Evolutionary conservation across 2,797 vertebrate species (phyloP).

Genomic region (Spea hammondii): DNA sequence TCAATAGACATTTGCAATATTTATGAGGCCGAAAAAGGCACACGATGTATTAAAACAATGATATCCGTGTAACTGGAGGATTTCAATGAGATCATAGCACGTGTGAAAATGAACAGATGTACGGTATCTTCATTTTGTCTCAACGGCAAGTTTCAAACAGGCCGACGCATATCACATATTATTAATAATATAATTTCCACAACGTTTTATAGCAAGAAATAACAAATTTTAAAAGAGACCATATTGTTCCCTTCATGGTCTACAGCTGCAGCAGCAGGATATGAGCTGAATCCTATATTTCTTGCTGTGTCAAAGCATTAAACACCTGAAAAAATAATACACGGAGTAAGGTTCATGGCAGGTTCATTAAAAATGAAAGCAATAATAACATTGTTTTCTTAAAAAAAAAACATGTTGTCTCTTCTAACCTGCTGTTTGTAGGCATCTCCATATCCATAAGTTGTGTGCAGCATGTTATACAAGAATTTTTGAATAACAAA

Average conservation of each 20-base stretch:
- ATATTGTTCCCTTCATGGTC: slow-evolving; percentile 40
- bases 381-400: slow-evolving; percentile 11
- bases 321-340: slow-evolving; percentile 52
- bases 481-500: background rate
- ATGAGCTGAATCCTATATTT: slow-evolving; percentile 39
- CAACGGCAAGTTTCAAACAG: slow-evolving; percentile 34
- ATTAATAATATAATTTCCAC: slow-evolving; percentile 43
- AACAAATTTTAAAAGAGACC: slow-evolving; percentile 30
- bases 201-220: slow-evolving; percentile 32
- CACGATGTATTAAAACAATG: background rate
- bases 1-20: background rate
- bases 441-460: background rate
- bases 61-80: slow-evolving; percentile 16
- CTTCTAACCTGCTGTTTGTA: background rate
- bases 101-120: slow-evolving; percentile 43
- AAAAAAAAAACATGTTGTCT: background rate
- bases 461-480: background rate
- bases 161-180: slow-evolving; percentile 26
- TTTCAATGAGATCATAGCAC: slow-evolving; percentile 31
- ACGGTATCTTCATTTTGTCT: slow-evolving; percentile 25
- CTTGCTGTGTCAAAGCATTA: slow-evolving; percentile 45
- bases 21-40: background rate
- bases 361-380: slow-evolving; percentile 41
- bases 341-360: slow-evolving; percentile 25
- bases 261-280: slow-evolving; percentile 50